phyloP scores from a whole-genome alignment of 2,888 invertebrate species.

The Cheilosia scutellata region DNA sequence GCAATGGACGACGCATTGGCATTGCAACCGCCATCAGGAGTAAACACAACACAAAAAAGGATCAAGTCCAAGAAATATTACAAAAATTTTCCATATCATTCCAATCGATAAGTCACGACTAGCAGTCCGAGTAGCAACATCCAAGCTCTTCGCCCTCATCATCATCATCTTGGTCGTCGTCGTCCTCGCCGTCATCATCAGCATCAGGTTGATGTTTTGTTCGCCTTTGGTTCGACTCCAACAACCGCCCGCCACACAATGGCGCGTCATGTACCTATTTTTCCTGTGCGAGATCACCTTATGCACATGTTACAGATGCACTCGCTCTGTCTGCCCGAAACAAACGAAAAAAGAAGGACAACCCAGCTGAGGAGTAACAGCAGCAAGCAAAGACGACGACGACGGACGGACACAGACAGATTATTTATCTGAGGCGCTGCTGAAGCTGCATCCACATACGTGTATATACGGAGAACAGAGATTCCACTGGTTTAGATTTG shows the following conservation, averaged over 20 bases:
- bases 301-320: conserved; percentile 66
- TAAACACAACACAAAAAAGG: conserved; percentile 1
- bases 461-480: conserved; percentile 9
- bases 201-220: conserved; percentile 72
- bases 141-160: conserved; percentile 48
- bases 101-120: conserved; percentile 84
- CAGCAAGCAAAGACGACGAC: conserved; percentile 9
- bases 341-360: conserved; percentile 55
- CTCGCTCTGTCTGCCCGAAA: conserved; percentile 26
- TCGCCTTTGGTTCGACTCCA: conserved; percentile 41
- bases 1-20: conserved; percentile 42
- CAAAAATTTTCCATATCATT: conserved; percentile 84
- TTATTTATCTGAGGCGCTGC: conserved; percentile 70
- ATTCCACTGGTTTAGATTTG: conserved; percentile 70
- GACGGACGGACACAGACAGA: conserved; percentile 66
- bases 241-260: conserved; percentile 73
- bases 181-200: conserved; percentile 19
- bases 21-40: conserved; percentile 52
- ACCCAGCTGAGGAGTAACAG: not conserved
- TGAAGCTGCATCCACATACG: conserved; percentile 31
- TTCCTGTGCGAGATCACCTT: conserved; percentile 62
- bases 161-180: conserved; percentile 11
- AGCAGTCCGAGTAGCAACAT: conserved; percentile 46
- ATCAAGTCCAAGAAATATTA: conserved; percentile 80
- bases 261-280: conserved; percentile 67